Percentiles rank a stretch among this genome's conserved stretches.
Conservation (phyloP, 2,113 vertebrate species). For the Andinoacara biseriatus region DNA sequence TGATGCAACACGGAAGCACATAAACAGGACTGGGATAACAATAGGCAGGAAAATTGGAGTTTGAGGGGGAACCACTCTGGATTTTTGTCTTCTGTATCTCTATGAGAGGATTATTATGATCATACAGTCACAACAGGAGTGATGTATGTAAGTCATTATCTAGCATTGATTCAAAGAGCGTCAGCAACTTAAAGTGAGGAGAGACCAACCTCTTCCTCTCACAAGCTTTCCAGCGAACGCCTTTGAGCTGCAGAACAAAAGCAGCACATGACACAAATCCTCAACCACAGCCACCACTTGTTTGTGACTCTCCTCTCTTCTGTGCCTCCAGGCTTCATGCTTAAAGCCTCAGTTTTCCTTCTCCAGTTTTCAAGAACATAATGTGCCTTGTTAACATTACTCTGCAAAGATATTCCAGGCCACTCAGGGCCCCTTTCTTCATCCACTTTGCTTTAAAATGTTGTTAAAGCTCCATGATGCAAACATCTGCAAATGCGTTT, state of each 20-base stretch:
- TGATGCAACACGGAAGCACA: not conserved
- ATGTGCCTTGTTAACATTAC: not conserved
- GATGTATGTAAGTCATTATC: not conserved
- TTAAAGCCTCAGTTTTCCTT: conserved; percentile 5
- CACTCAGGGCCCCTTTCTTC: not conserved
- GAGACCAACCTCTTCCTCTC: not conserved
- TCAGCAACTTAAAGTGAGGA: not conserved
- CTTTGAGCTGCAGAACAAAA: conserved; percentile 25
- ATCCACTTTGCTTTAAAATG: conserved; percentile 17
- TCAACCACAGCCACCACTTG: not conserved
- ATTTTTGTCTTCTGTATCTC: not conserved
- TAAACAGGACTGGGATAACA: not conserved
- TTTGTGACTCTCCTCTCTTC: conserved; percentile 7
- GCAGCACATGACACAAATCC: not conserved
- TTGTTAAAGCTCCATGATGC: conserved; percentile 19
- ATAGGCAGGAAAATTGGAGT: too few relatives aligned
- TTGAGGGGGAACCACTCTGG: not conserved
- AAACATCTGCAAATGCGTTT: conserved; percentile 12
- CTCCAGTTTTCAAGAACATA: conserved; percentile 30
- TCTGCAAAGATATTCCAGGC: not conserved
- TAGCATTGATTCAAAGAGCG: not conserved
- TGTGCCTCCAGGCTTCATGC: not conserved
- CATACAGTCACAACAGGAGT: too few relatives aligned
- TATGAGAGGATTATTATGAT: not conserved
- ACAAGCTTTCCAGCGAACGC: not conserved